Base-by-base conservation (phyloP, 2,888 invertebrate genomes). In the Nemoura dubitans region DNA sequence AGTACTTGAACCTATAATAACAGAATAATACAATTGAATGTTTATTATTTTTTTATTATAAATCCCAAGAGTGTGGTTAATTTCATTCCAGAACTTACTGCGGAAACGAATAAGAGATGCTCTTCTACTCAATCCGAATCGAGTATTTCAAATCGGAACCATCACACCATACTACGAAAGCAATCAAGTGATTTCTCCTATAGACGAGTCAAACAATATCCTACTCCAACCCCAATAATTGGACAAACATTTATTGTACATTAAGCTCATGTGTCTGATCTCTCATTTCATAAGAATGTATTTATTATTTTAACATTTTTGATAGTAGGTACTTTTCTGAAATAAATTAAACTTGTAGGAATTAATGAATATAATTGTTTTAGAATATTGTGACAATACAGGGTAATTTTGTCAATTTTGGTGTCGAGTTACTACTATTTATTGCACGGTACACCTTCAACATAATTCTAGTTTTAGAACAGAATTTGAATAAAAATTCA, bases 61-160 rank as follows among this genome's bases (percentile, higher is more conserved):
- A 78, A 10, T 78, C 26, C 28, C 25, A 25, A 25, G 26, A 2
- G 5, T 76, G 5, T 21, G 76, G 21, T 78, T 21, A 78, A 78
- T 28, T 7, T 3, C 5, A 6, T 81, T 81, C 30, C 81, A 81
- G 81, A 81, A 81, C 27, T 28, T 29, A 81, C 81, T 81, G 30
- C 81, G 81, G n/a, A 81, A 81, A 29, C n/a, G n/a, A n/a, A 5
- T 81, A n/a, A 29, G 81, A n/a, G 30, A 28, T 16, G 6, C n/a
- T 5, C 81, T 30, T 7, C 26, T 30, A 3, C 81, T 28, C 0
- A 30, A 28, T 81, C 81, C 81, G 7, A n/a, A 27, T 5, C 28
- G 81, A 30, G 81, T 81, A 2, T 81, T 81, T 28, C 81, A 29
- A 30, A 81, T 81, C 28, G 81, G 81, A 30, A 81, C 81, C 28